phyloP scores from a whole-genome alignment of 2,888 invertebrate genomes.

The Agonum fuliginosum region DNA sequence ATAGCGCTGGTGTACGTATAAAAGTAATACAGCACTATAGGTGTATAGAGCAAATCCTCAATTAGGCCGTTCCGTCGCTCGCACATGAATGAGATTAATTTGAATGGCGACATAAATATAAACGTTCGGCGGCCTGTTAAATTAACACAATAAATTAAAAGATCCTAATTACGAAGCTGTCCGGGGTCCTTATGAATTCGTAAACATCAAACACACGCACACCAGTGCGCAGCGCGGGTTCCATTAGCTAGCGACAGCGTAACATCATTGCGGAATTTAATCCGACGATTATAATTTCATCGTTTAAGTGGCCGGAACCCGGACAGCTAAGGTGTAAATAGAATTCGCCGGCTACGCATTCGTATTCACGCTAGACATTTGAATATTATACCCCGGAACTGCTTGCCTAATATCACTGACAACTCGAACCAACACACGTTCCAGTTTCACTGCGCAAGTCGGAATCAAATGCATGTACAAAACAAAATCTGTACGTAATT shows the following conservation, averaged over 20 bases:
- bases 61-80: not conserved
- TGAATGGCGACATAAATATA: conserved; percentile 17
- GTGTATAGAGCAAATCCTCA: not conserved
- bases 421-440: too few species aligned
- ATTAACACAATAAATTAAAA: conserved; percentile 23
- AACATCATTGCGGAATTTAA: conserved; percentile 32
- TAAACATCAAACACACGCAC: conserved; percentile 13
- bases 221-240: not conserved
- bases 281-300: conserved; percentile 45
- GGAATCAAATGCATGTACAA: too few species aligned
- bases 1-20: too few species aligned
- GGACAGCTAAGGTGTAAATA: conserved; percentile 31
- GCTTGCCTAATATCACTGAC: too few species aligned
- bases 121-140: not conserved
- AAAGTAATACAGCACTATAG: not conserved
- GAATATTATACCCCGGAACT: too few species aligned
- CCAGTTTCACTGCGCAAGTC: too few species aligned
- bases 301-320: conserved; percentile 22
- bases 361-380: not conserved
- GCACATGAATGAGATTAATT: conserved; percentile 6
- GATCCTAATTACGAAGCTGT: conserved; percentile 8
- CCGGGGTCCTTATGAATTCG: conserved; percentile 14
- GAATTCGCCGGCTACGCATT: conserved; percentile 26
- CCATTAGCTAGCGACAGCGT: not conserved
- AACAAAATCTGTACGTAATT: too few species aligned